Conservation (phyloP, 1,140 invertebrate species). For the Acromyrmex heyeri region DNA sequence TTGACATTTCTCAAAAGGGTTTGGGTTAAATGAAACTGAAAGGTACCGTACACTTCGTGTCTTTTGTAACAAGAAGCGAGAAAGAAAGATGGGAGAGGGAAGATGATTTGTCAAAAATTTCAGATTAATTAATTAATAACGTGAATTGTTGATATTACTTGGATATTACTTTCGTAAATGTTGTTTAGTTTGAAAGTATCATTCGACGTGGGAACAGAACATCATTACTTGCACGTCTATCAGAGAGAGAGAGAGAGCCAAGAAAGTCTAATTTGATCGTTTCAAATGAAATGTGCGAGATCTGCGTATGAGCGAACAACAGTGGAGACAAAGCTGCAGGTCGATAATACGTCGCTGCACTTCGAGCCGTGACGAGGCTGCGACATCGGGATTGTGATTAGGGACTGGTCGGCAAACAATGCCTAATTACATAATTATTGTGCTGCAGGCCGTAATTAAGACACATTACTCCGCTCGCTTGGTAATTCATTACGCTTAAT, state of each 20-base stretch:
- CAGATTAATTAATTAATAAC: background rate
- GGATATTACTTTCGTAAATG: background rate
- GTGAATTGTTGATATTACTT: background rate
- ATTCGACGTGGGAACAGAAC: background rate
- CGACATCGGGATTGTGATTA: slow-evolving; percentile 84
- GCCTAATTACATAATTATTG: slow-evolving; percentile 86
- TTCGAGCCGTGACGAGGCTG: slow-evolving; percentile 80
- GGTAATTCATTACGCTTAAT: slow-evolving; percentile 86
- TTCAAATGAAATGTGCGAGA: slow-evolving; percentile 42
- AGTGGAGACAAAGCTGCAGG: slow-evolving; percentile 69
- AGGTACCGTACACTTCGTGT: too few relatives aligned
- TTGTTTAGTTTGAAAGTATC: background rate
- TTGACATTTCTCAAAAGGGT: too few relatives aligned
- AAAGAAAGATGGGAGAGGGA: background rate
- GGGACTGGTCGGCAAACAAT: slow-evolving; percentile 84
- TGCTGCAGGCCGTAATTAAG: slow-evolving; percentile 85
- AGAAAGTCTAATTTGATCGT: background rate
- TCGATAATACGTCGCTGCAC: slow-evolving; percentile 76
- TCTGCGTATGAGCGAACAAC: slow-evolving; percentile 67
- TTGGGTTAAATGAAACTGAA: too few relatives aligned
- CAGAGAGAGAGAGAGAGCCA: background rate
- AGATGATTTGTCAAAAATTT: background rate
- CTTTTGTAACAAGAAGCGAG: too few relatives aligned
- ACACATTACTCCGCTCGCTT: slow-evolving; percentile 84
- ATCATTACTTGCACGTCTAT: background rate